Conservation (phyloP, 2,113 vertebrate species). For the Gobio gobio region DNA sequence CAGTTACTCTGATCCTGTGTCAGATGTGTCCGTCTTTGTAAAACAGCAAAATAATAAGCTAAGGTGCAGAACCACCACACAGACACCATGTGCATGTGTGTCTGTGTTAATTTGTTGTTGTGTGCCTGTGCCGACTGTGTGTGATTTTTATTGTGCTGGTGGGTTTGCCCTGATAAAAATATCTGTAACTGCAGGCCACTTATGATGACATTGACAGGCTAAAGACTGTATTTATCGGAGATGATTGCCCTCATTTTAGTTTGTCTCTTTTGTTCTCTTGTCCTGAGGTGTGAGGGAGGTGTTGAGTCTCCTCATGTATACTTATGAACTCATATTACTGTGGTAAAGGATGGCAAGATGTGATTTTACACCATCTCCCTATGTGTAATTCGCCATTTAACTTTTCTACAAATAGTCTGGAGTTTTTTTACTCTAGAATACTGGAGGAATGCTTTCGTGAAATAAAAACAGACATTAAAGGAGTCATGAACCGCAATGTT, state of each 20-base stretch:
- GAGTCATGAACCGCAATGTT: no score
- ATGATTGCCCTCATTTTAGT: slow-evolving; percentile 50
- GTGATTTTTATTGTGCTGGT: background rate
- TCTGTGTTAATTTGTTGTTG: background rate
- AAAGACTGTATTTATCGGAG: slow-evolving; percentile 50
- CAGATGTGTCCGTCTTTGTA: background rate
- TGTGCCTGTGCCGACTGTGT: background rate
- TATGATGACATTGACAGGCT: slow-evolving; percentile 46
- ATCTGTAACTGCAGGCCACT: slow-evolving; percentile 42
- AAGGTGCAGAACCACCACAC: background rate
- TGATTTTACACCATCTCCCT: slow-evolving; percentile 38
- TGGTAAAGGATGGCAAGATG: slow-evolving; percentile 36
- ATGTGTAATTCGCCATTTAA: slow-evolving; percentile 24
- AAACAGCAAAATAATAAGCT: background rate
- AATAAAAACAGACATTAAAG: background rate
- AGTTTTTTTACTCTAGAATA: background rate
- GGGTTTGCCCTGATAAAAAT: slow-evolving; percentile 50
- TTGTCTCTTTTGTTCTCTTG: slow-evolving; percentile 37
- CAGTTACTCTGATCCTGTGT: background rate
- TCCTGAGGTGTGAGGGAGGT: slow-evolving; percentile 29
- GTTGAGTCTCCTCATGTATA: slow-evolving; percentile 25
- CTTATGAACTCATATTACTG: slow-evolving; percentile 33
- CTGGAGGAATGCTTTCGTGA: background rate
- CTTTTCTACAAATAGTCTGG: background rate
- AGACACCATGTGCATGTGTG: background rate